Evolutionary conservation across 2,888 invertebrate genomes (phyloP), one percentile per base, ranked within the genome.

Genomic region (Seladonia tumulorum): DNA sequence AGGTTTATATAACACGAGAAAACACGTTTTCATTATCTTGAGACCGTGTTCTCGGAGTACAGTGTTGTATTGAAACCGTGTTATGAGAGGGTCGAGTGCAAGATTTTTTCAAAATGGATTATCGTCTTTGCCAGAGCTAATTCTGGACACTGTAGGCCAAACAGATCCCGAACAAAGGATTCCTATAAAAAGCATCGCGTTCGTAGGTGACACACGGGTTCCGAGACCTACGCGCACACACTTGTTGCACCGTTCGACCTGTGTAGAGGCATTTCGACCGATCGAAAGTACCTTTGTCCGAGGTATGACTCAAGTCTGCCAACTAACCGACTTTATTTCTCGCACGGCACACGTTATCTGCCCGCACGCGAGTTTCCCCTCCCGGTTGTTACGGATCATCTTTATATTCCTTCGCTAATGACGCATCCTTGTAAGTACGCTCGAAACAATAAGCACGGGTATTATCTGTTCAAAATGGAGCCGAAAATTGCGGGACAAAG

Each of bases 231-330:
- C 22, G 35, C 8, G 49, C 2, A 49, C 82, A 74, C 82, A 78
- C 73, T 72, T 81, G 76, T 76, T 83, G 76, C 79, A 53, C 63
- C 73, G 29, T 42, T 14, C n/a, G 25, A 74, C 60, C 29, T 25
- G 70, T 53, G 72, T 39, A 14, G 5, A 75, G 82, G 70, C 76
- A 73, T 57, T 87, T 57, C 49, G 79, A 76, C 25, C 78, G 87
- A 87, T 83, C 72, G 42, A 76, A 76, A 70, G 53, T 57, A 85
- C 75, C 87, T 88, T 88, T 88, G 87, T 87, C 70, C 84, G 68
- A 42, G 35, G 8, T n/a, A 49, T 87, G 87, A 88, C 77, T 84
- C 82, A 82, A 60, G 70, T 79, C 49, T n/a, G 39, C 57, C 75
- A 80, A 82, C n/a, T 72, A 66, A 39, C 60, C 35, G 39, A 22